Base-by-base conservation (phyloP, 2,888 invertebrate genomes). In the Gortyna flavago region DNA sequence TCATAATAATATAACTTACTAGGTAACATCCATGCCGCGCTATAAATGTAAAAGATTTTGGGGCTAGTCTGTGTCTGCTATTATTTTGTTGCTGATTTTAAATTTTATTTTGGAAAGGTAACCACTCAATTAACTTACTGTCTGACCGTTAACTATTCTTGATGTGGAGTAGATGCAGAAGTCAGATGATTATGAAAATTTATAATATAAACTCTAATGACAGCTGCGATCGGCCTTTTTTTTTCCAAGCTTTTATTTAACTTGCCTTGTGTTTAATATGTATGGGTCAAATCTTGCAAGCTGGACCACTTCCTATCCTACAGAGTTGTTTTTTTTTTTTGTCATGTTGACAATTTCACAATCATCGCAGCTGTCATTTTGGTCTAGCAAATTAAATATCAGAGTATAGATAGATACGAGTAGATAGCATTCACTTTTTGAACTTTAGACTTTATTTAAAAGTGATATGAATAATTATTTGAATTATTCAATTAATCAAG, bases 401-500 rank as follows among this genome's bases (percentile, higher is more conserved):
- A n/a, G 8, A 54, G 25, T 54, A 54, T 54, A 13, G 2, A 41
- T 41, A 13, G 13, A 41, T 57, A 2, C 7, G 29, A 2, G 3
- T 61, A 61, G 25, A n/a, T 13, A 38, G 13, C 11, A 6, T 13
- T 21, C 29, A 29, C 1, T 38, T 70, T 35, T 21, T 21, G 18
- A 61, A 13, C 21, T 41, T 41, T n/a, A 32, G 25, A 44, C 25
- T 16, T 32, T 35, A 18, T 48, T 44, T 38, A 54, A 32, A 68
- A 32, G 18, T 32, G 57, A 29, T 48, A 44, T 25, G 1, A 67
- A 51, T 61, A 66, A n/a, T 11, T 80, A 29, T 80, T 65, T 44
- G 66, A 73, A 25, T 38, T 29, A 41, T 41, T 44, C 18, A 67
- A 66, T 25, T 29, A 38, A 67, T 67, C 61, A 80, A n/a, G 73